These are phyloP conservation scores for Chascanopsetta lugubris DNA, from an alignment of 2,113 vertebrate genomes.

Conservation along the genomic window DNA sequence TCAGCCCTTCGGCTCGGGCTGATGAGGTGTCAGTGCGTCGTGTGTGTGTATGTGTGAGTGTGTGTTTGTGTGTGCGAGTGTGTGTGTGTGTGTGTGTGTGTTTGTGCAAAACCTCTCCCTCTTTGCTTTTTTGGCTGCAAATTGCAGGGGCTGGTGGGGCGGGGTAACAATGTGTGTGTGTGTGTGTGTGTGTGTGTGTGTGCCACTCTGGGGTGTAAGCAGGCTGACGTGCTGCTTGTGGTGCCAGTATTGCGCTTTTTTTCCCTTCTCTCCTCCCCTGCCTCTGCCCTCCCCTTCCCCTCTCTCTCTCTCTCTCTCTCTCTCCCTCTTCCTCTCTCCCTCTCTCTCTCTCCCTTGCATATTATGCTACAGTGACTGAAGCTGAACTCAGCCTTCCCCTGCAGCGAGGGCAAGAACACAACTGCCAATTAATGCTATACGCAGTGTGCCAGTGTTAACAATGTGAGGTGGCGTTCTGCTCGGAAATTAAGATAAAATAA, in stretches of 20 bases:
- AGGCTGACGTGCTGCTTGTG: constrained; percentile 69
- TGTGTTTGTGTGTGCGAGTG: constrained; percentile 63
- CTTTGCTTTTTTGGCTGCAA: constrained; percentile 72
- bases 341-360: constrained; percentile 40
- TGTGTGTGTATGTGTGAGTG: constrained; percentile 34
- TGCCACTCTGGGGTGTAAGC: constrained; percentile 71
- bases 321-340: constrained; percentile 43
- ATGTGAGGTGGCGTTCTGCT: constrained; percentile 57
- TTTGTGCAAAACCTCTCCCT: constrained; percentile 58
- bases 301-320: constrained; percentile 29
- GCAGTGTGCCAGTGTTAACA: constrained; percentile 66
- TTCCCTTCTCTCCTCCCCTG: neutral
- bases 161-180: constrained; percentile 55
- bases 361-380: constrained; percentile 73
- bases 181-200: constrained; percentile 33
- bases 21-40: constrained; percentile 73
- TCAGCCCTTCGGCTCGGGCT: constrained; percentile 70
- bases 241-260: constrained; percentile 72
- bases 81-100: constrained; percentile 31
- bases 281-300: constrained; percentile 50
- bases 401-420: constrained; percentile 70
- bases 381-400: constrained; percentile 71
- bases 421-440: constrained; percentile 73
- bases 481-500: constrained; percentile 17
- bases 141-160: constrained; percentile 67